Evolutionary conservation across 1,140 invertebrate species (phyloP), one percentile per base, ranked within the genome.

Genomic region (Carcinoscorpius rotundicauda): DNA sequence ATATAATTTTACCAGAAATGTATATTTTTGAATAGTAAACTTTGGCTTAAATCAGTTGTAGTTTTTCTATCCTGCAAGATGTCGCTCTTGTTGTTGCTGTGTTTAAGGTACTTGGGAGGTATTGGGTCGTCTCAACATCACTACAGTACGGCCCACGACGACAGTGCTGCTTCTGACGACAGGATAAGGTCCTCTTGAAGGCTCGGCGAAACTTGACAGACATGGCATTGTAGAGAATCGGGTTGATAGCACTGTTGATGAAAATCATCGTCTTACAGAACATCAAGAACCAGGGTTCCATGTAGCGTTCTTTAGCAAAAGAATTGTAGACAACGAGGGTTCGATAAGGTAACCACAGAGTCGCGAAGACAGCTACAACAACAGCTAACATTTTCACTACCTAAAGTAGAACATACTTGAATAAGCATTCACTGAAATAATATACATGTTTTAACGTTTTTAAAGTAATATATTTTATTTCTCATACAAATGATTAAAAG

Each of bases 261-360:
- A 80, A 85, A 52, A 85, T 78, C 76, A 83, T 82, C 10, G 82
- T 82, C 65, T 84, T 82, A 69, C 81, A 80, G 71, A 85, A 82
- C 77, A 85, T 80, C 4, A 84, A 73, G 69, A 82, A 85, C 84
- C 84, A 85, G 1, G 82, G 74, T 71, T 85, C 82, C 76, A 82
- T 78, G 72, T 81, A 84, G 56, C 73, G 74, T 8, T 76, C 71
- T 5, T 72, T 72, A 53, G 79, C 79, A 66, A 85, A 81, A 0
- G 82, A 83, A 74, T 85, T 85, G 75, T 85, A 85, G 3, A 85
- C 83, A 4, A 85, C 76, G 73, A 83, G 76, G 1, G 80, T 80
- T 4, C 84, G 73, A 73, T 85, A 85, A 0, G 84, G 84, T 52
- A 85, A 72, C 84, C 84, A 85, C 49, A 85, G 73, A 0, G 79